Conservation (phyloP, 2,113 vertebrate genomes). For the Ahaetulla prasina region DNA sequence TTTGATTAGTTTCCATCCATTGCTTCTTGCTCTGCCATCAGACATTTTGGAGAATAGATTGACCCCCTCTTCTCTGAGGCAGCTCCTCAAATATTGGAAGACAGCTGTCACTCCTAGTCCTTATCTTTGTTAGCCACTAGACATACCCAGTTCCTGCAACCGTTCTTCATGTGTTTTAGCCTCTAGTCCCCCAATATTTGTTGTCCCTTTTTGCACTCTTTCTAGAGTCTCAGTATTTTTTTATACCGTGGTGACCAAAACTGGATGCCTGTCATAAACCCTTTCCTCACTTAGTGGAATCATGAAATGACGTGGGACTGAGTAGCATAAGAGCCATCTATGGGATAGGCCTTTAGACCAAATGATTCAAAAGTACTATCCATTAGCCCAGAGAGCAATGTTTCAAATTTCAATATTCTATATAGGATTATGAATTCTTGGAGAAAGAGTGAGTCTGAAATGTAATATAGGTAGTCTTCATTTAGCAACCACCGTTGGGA, state of each 20-base stretch:
- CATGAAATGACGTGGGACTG: not conserved
- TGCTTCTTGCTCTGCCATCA: not conserved
- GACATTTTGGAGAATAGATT: not conserved
- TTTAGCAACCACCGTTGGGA: not conserved
- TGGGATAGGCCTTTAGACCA: not conserved
- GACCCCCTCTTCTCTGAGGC: not conserved
- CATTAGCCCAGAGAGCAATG: not conserved
- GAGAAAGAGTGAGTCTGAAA: not conserved
- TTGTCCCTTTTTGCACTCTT: not conserved
- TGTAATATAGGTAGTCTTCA: not conserved
- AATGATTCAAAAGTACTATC: not conserved
- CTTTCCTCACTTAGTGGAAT: not conserved
- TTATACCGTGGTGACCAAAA: not conserved
- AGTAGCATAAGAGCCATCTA: not conserved
- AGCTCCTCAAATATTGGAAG: not conserved
- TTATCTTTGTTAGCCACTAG: not conserved
- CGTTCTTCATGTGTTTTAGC: not conserved
- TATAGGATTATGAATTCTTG: not conserved
- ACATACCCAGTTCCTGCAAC: not conserved
- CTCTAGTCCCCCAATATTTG: not conserved
- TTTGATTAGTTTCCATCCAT: not conserved
- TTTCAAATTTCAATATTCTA: not conserved
- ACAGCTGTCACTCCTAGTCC: not conserved
- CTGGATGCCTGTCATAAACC: not conserved
- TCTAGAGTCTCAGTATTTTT: not conserved